phyloP scores from a whole-genome alignment of 2,888 invertebrate species.

The Dolomedes plantarius region DNA sequence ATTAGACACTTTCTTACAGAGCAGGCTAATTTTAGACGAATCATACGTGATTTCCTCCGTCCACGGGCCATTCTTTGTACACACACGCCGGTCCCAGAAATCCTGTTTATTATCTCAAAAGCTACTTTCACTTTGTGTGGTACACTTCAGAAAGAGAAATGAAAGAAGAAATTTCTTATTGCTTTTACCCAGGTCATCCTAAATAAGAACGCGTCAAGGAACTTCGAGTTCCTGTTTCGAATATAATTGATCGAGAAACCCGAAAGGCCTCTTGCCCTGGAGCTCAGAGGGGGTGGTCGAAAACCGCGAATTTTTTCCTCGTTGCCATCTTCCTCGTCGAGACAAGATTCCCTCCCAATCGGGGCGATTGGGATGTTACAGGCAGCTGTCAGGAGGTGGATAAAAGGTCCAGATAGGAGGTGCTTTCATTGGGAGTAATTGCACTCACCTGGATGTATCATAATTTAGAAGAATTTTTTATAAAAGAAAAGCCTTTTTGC shows the following conservation, averaged over 20 bases:
- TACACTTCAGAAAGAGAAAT: neutral
- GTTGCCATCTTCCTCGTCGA: neutral
- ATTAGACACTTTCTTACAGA: too few relatives aligned
- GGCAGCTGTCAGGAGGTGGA: neutral
- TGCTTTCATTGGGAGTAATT: too few relatives aligned
- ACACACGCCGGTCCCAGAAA: neutral
- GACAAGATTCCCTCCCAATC: too few relatives aligned
- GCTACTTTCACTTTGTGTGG: neutral
- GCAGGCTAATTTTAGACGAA: too few relatives aligned
- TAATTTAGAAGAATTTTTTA: too few relatives aligned
- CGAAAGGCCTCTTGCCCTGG: neutral
- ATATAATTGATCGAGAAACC: conserved; percentile 1
- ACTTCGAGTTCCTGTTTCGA: neutral
- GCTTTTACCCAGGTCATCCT: neutral
- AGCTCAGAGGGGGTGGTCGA: neutral
- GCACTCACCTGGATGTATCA: too few relatives aligned
- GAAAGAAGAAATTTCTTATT: neutral
- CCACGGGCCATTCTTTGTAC: too few relatives aligned
- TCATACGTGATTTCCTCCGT: too few relatives aligned
- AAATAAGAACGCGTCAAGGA: neutral
- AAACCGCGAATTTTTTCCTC: neutral
- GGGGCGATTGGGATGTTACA: too few relatives aligned
- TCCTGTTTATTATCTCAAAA: neutral
- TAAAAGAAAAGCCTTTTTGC: too few relatives aligned
- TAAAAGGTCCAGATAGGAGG: too few relatives aligned